These are phyloP conservation scores for Agelas oroides DNA, from an alignment of 37 sponge, comb jelly and placozoan species.

Conservation along the genomic window DNA sequence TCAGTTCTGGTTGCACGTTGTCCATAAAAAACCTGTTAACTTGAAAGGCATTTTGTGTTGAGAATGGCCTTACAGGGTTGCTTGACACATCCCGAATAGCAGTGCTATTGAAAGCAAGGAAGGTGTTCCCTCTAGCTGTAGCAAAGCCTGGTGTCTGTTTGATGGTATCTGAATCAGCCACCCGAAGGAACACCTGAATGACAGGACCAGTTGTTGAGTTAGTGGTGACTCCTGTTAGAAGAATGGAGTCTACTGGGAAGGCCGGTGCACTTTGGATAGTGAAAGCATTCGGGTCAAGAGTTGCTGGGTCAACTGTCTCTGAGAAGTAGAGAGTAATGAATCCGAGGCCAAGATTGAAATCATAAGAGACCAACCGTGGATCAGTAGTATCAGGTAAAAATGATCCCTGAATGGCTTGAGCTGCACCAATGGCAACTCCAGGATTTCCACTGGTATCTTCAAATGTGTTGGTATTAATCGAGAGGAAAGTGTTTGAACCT, in stretches of 20 bases:
- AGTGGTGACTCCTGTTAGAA: slow-evolving; percentile 32
- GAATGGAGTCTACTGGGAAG: slow-evolving; percentile 46
- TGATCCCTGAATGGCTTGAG: slow-evolving; percentile 9
- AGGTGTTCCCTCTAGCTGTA: slow-evolving; percentile 82
- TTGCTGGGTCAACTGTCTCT: slow-evolving; percentile 80
- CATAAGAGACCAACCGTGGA: slow-evolving; percentile 70
- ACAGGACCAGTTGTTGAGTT: slow-evolving; percentile 30
- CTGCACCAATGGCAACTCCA: slow-evolving; percentile 10
- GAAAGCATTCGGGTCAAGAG: slow-evolving; percentile 58
- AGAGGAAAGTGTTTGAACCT: slow-evolving; percentile 61
- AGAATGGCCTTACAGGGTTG: slow-evolving; percentile 41
- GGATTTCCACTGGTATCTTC: slow-evolving; percentile 71
- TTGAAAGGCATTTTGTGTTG: slow-evolving; percentile 54
- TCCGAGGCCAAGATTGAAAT: slow-evolving; percentile 70
- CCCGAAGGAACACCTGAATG: slow-evolving; percentile 25
- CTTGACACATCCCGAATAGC: slow-evolving; percentile 76
- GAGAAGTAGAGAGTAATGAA: slow-evolving; percentile 64
- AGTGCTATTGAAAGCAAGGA: slow-evolving; percentile 44
- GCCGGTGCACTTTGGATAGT: slow-evolving; percentile 77
- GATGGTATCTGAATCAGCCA: slow-evolving; percentile 64
- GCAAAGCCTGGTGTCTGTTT: slow-evolving; percentile 81
- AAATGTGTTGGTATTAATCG: slow-evolving; percentile 45
- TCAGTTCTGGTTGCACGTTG: slow-evolving; percentile 52
- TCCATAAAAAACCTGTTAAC: slow-evolving; percentile 56
- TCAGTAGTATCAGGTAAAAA: slow-evolving; percentile 68